phyloP scores from a whole-genome alignment of 2,113 vertebrate species.

The Sturnus vulgaris region DNA sequence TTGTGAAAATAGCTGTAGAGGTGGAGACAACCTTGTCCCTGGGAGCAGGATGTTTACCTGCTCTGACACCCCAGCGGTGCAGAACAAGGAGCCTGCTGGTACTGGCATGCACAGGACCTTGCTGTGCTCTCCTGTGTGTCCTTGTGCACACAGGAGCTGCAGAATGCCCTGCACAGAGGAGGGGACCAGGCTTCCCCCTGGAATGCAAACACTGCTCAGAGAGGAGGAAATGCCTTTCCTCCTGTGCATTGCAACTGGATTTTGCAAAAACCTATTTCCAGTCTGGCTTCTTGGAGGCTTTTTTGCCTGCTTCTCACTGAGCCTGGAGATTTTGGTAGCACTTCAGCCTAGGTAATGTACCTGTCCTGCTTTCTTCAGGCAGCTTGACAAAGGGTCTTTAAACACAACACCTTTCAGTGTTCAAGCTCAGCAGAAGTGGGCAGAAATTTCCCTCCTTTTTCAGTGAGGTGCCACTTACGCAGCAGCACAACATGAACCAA shows the following conservation, averaged over 20 bases:
- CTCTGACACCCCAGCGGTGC: neutral
- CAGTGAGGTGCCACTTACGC: neutral
- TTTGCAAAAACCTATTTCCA: neutral
- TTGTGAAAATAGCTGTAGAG: neutral
- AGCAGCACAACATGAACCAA: neutral
- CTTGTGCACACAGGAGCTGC: neutral
- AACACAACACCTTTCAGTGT: neutral
- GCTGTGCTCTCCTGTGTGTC: neutral
- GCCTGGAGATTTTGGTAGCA: neutral
- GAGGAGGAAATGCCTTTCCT: neutral
- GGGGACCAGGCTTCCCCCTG: neutral
- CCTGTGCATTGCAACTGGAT: fast-evolving
- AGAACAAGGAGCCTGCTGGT: neutral
- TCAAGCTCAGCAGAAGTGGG: neutral
- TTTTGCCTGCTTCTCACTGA: neutral
- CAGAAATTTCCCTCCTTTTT: neutral
- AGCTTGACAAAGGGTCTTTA: neutral
- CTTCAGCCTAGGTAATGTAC: neutral
- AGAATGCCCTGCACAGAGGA: neutral
- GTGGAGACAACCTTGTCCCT: neutral
- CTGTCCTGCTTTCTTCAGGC: neutral
- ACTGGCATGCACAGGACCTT: neutral
- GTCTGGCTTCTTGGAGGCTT: neutral
- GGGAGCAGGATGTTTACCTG: neutral
- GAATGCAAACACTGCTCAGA: neutral